Evolutionary conservation across 2,888 invertebrate species (phyloP), one percentile per base, ranked within the genome.

Genomic region (Unio pictorum): DNA sequence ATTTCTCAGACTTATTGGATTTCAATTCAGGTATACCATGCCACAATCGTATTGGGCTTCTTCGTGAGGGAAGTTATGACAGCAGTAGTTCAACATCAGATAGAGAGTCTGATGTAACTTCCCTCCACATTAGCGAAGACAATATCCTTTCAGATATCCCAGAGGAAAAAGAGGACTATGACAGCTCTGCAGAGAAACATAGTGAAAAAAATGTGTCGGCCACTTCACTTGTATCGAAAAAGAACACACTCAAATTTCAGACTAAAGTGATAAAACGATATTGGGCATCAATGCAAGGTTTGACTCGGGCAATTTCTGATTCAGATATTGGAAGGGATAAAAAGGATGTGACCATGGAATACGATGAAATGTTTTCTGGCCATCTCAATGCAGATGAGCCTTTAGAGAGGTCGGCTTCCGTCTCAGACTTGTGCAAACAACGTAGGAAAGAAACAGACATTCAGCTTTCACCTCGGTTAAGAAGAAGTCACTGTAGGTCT

Each of bases 81-180:
- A 73, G 74, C 61, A 77, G 68, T 66, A 74, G 74, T 60, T 77
- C 76, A 5, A 60, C 74, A 17, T 77, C 76, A 56, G 76, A 77
- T 34, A 59, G 71, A 71, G 76, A 71, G 55, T 77, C 76, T 4
- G 70, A 75, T 62, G 54, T 77, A 34, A 72, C 81, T 4, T 73
- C 82, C n/a, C 73, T 81, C 61, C 78, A 82, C 71, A 72, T 82
- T n/a, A 80, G 81, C 55, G 84, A 84, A 65, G 85, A 85, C 64
- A 84, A 85, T 45, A 77, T 83, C 67, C 71, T 85, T 30, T 84
- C 84, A 15, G 85, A 85, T 71, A 85, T 85, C 59, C 85, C 85
- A 6, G 85, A 85, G 69, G 85, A 85, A 64, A 75, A 74, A 55
- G 82, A 82, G 28, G 82, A 79, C 23, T 80, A 78, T 61, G 81